phyloP scores from a whole-genome alignment of 1,140 invertebrate species.

The Drosophila sulfurigaster region DNA sequence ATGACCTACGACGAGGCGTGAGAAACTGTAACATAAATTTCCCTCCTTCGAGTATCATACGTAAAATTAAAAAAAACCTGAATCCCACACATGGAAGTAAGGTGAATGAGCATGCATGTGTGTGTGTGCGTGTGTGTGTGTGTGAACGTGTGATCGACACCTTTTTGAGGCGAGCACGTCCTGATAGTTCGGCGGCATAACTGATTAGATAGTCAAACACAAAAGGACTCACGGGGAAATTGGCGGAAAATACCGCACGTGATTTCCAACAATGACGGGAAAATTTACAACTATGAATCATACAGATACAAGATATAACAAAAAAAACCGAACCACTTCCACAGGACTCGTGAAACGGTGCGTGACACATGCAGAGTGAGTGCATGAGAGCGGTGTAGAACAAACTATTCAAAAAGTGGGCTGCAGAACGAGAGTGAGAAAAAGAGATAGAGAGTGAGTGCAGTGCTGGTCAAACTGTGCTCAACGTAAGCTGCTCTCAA shows the following conservation, averaged over 20 bases:
- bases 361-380: slow-evolving; percentile 43
- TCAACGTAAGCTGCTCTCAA: slow-evolving; percentile 46
- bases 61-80: slow-evolving; percentile 71
- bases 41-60: slow-evolving; percentile 42
- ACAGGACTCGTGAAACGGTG: slow-evolving; percentile 45
- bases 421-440: slow-evolving; percentile 3
- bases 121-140: slow-evolving; percentile 45
- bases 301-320: slow-evolving; percentile 29
- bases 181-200: slow-evolving; percentile 51
- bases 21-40: slow-evolving; percentile 71
- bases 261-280: slow-evolving; percentile 78
- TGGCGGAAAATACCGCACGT: slow-evolving; percentile 79
- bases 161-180: slow-evolving; percentile 63
- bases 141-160: slow-evolving; percentile 53
- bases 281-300: slow-evolving; percentile 69
- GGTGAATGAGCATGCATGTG: slow-evolving; percentile 57
- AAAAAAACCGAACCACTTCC: slow-evolving; percentile 20
- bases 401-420: not conserved
- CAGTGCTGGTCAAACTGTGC: slow-evolving; percentile 54
- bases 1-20: slow-evolving; percentile 68
- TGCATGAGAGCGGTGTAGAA: slow-evolving; percentile 4
- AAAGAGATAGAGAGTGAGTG: not conserved
- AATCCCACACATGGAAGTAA: slow-evolving; percentile 75
- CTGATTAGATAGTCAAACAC: slow-evolving; percentile 54
- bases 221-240: slow-evolving; percentile 45